Evolutionary conservation across 2,888 invertebrate species (phyloP).

Genomic region (Cancer borealis): DNA sequence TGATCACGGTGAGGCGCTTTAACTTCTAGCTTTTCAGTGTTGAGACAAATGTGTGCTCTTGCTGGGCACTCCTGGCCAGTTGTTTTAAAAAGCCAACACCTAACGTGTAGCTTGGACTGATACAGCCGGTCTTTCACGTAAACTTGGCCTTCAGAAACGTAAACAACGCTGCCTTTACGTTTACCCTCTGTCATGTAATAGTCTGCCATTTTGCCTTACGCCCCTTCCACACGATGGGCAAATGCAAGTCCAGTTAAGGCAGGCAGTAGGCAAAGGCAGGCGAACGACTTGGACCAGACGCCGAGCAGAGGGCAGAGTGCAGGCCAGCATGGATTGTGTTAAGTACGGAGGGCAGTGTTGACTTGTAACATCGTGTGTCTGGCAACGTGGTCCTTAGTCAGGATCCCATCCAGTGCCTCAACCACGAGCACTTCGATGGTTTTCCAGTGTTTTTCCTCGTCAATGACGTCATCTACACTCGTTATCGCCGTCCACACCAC

Average conservation of each 20-base stretch:
- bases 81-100: background rate
- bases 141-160: background rate
- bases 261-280: background rate
- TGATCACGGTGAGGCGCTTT: background rate
- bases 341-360: conserved; percentile 8
- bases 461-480: background rate
- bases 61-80: conserved; percentile 1
- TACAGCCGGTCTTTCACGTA: background rate
- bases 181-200: conserved; percentile 1
- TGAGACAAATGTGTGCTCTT: conserved; percentile 20
- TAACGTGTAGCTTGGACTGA: conserved; percentile 2
- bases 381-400: background rate
- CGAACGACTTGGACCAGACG: background rate
- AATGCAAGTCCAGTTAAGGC: background rate
- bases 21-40: background rate
- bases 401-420: background rate
- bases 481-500: conserved; percentile 32
- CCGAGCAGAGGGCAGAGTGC: background rate
- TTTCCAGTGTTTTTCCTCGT: conserved; percentile 2
- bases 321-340: conserved; percentile 10
- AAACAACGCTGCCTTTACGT: conserved; percentile 2
- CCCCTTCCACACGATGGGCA: too few species aligned
- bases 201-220: conserved; percentile 20
- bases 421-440: conserved; percentile 12
- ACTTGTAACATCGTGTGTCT: conserved; percentile 15